Evolutionary conservation across 2,797 vertebrate species (phyloP).

Genomic region (Poliocrania exsul): DNA sequence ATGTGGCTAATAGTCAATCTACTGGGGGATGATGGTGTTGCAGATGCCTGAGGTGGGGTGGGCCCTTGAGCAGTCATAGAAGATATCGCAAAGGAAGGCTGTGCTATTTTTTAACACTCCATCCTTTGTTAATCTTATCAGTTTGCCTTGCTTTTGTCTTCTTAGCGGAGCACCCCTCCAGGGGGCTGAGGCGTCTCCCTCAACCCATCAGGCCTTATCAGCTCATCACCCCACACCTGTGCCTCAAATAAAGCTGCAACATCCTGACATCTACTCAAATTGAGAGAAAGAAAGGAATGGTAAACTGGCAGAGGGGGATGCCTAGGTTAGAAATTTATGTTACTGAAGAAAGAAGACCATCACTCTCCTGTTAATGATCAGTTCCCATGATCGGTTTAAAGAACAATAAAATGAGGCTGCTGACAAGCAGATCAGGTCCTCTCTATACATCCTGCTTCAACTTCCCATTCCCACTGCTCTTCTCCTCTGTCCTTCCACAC

Average conservation of each 20-base stretch:
- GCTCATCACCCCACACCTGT: no score
- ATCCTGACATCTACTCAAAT: not conserved
- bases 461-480: fast-evolving
- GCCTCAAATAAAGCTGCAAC: not conserved
- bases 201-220: no score
- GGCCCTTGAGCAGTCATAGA: no score
- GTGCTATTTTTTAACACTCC: no score
- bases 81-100: no score
- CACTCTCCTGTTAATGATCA: not conserved
- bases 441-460: not conserved
- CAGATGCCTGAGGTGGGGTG: no score
- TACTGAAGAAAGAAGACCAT: not conserved
- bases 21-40: no score
- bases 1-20: no score
- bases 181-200: no score
- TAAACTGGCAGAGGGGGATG: not conserved
- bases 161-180: no score
- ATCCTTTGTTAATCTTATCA: no score
- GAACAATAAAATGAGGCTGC: not conserved
- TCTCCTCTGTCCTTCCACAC: not conserved
- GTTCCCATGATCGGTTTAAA: not conserved
- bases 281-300: not conserved
- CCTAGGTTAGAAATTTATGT: not conserved
- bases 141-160: no score
- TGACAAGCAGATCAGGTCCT: not conserved